Evolutionary conservation across 2,113 vertebrate species (phyloP).

Genomic region (Menura novaehollandiae): DNA sequence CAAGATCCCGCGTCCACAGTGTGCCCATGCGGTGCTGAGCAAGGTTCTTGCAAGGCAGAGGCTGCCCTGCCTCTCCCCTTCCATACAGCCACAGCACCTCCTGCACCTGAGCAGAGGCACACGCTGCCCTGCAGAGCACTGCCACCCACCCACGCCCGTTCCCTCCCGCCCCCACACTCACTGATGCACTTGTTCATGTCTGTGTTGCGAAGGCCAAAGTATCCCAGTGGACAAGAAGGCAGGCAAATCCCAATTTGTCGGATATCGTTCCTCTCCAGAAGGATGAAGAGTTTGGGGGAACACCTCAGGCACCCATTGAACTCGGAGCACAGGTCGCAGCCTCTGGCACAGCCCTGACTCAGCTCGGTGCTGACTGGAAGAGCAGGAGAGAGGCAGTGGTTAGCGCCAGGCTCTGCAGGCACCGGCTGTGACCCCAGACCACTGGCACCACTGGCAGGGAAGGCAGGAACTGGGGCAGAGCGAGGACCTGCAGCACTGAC

Average conservation of each 20-base stretch:
- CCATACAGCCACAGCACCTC: neutral
- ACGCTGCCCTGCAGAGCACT: fast-evolving
- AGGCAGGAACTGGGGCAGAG: neutral
- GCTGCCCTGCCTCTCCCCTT: neutral
- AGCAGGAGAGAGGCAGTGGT: neutral
- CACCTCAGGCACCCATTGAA: conserved; percentile 97
- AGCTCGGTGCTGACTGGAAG: conserved; percentile 87
- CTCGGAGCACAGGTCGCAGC: conserved; percentile 94
- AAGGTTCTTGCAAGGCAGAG: neutral
- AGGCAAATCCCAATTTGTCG: conserved; percentile 93
- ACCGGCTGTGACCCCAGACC: neutral
- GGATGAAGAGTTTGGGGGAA: conserved; percentile 94
- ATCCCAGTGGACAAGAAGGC: conserved; percentile 91
- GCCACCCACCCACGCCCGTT: fast-evolving
- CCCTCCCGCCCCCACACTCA: conserved; percentile 72
- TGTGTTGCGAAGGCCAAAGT: conserved; percentile 92
- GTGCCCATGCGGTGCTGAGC: fast-evolving
- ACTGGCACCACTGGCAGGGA: fast-evolving
- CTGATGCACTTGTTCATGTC: conserved; percentile 98
- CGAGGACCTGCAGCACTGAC: neutral
- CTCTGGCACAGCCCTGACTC: conserved; percentile 88
- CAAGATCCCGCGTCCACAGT: neutral
- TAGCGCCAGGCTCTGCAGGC: neutral
- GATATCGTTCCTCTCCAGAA: conserved; percentile 94
- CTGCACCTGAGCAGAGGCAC: fast-evolving